A percentile compares a stretch with the other conserved stretches of the same genome.
phyloP scores from a whole-genome alignment of 2,113 vertebrate species.

The Poicephalus meyeri region DNA sequence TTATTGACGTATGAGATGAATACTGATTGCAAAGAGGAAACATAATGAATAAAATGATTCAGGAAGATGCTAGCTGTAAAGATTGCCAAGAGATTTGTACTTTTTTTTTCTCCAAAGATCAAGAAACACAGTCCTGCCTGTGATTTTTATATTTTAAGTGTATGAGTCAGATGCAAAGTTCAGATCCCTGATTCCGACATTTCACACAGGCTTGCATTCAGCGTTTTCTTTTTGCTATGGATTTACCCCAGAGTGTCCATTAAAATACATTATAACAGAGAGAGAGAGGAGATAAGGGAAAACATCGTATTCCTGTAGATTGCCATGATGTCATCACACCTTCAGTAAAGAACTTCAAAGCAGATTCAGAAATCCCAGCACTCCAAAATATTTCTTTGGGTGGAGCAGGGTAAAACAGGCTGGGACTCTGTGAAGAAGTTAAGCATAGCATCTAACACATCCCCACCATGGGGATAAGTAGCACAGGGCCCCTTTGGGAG shows the following conservation, averaged over 20 bases:
- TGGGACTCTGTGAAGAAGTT: not conserved
- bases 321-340: not conserved
- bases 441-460: not conserved
- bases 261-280: not conserved
- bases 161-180: not conserved
- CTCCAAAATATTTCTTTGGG: not conserved
- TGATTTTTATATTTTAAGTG: not conserved
- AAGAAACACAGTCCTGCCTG: not conserved
- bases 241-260: not conserved
- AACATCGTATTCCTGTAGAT: not conserved
- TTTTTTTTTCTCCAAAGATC: not conserved
- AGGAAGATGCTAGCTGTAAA: not conserved
- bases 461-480: accelerated
- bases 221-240: not conserved
- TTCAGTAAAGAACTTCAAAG: not conserved
- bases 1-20: slow-evolving; percentile 9
- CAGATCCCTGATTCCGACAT: not conserved
- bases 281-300: not conserved
- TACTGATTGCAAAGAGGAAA: not conserved
- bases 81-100: not conserved
- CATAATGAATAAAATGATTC: not conserved
- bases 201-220: not conserved
- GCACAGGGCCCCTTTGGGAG: not conserved
- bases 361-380: not conserved
- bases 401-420: not conserved